A percentile compares a stretch with the other conserved stretches of the same genome.
Evolutionary conservation across 2,888 invertebrate species (phyloP).

Genomic region (Apamea anceps): DNA sequence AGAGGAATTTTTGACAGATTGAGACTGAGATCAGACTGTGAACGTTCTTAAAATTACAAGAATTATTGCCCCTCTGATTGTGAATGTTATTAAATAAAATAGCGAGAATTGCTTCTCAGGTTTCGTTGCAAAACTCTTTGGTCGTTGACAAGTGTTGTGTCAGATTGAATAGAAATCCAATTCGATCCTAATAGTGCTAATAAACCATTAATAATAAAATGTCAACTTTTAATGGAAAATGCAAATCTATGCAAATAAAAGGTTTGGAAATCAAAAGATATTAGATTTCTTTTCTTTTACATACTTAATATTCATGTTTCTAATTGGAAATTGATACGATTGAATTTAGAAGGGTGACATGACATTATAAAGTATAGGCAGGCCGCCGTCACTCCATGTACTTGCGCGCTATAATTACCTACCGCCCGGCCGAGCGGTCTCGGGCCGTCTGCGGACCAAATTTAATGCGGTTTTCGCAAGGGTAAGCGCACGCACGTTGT

Average conservation of each 20-base stretch:
- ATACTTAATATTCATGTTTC: constrained; percentile 3
- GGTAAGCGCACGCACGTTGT: too few species aligned
- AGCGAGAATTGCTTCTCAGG: too few species aligned
- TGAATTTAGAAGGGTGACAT: background rate
- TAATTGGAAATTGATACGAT: constrained; percentile 7
- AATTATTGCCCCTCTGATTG: too few species aligned
- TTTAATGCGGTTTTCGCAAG: too few species aligned
- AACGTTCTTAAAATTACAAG: too few species aligned
- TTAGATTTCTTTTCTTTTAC: constrained; percentile 13
- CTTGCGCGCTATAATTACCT: too few species aligned
- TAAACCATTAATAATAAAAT: constrained; percentile 12
- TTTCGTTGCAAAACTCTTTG: background rate
- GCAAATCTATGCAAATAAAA: constrained; percentile 18
- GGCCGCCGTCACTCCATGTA: too few species aligned
- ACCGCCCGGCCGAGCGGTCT: too few species aligned
- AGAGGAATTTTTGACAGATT: too few species aligned
- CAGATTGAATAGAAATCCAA: background rate
- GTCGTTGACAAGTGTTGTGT: background rate
- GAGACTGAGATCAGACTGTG: too few species aligned
- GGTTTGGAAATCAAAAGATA: constrained; percentile 7
- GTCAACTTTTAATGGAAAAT: constrained; percentile 8
- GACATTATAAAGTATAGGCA: background rate
- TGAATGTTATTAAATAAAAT: too few species aligned
- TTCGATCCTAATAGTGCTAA: background rate
- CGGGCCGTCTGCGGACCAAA: too few species aligned